Percentiles rank a stretch among this genome's conserved stretches.
phyloP scores from a whole-genome alignment of 2,888 invertebrate species.

The Disparrhopalites patrizii region DNA sequence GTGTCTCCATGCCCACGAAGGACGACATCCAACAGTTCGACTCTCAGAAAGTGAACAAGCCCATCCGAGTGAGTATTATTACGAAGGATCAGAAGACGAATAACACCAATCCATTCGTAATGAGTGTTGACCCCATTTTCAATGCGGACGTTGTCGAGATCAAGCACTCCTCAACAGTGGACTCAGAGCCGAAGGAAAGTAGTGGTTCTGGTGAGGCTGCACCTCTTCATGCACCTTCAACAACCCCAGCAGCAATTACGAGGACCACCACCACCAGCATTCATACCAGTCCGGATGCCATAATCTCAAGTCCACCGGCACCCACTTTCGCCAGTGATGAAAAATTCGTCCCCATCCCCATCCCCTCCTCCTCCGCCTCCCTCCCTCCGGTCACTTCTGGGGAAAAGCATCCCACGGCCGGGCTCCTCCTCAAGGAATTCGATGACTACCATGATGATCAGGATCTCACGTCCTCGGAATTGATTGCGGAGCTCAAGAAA shows the following conservation, averaged over 20 bases:
- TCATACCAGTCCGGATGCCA: neutral
- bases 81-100: constrained; percentile 41
- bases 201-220: constrained; percentile 19
- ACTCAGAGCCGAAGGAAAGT: constrained; percentile 1
- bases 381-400: neutral
- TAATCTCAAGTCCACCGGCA: neutral
- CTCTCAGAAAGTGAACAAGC: constrained; percentile 31
- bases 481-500: constrained; percentile 41
- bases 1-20: constrained; percentile 30
- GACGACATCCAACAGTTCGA: no score
- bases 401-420: neutral
- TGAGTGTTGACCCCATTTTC: constrained; percentile 20
- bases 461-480: constrained; percentile 40
- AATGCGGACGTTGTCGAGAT: constrained; percentile 7
- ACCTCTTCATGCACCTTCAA: neutral
- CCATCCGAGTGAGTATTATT: constrained; percentile 44
- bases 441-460: constrained; percentile 29
- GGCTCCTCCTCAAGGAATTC: constrained; percentile 27
- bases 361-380: neutral
- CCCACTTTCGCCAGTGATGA: neutral
- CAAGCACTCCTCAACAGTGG: constrained; percentile 2
- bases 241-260: neutral
- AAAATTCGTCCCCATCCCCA: constrained; percentile 2
- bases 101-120: constrained; percentile 13
- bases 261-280: neutral